Conservation (phyloP, 2,888 invertebrate genomes). For the Scaptomyza cyrtandrae region DNA sequence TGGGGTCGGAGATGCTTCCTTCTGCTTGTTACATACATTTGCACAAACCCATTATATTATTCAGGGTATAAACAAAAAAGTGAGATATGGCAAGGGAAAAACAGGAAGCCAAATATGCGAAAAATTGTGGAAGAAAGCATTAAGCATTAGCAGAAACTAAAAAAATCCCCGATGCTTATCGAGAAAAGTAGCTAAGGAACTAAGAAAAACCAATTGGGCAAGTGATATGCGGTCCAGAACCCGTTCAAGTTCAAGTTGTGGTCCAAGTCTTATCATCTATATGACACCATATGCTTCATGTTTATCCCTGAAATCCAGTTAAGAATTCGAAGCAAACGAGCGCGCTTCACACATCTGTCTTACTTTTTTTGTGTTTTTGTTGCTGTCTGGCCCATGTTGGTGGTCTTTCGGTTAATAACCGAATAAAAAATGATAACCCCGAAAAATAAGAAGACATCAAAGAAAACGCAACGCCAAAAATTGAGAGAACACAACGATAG, state of each 20-base stretch:
- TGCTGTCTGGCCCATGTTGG: constrained; percentile 40
- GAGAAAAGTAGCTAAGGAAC: constrained; percentile 12
- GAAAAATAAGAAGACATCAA: constrained; percentile 79
- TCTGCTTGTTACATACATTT: no score
- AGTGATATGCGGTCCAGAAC: constrained; percentile 21
- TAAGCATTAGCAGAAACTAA: constrained; percentile 4
- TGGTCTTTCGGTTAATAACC: constrained; percentile 73
- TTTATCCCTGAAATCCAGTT: constrained; percentile 59
- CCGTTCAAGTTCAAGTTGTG: constrained; percentile 8
- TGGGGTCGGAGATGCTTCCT: no score
- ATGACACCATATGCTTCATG: constrained; percentile 62
- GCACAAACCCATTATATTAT: no score
- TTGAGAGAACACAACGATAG: constrained; percentile 53
- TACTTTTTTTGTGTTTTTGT: constrained; percentile 25
- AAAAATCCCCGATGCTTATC: constrained; percentile 43
- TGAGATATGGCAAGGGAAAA: constrained; percentile 29
- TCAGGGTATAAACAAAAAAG: no score
- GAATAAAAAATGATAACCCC: constrained; percentile 79
- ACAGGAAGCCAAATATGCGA: constrained; percentile 25
- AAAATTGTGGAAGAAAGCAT: constrained; percentile 48
- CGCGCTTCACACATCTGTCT: constrained; percentile 75
- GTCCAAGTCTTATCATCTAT: constrained; percentile 16
- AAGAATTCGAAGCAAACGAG: constrained; percentile 43
- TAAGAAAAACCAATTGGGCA: constrained; percentile 33
- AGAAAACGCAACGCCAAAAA: constrained; percentile 56